Base-by-base conservation (phyloP, 2,888 invertebrate species). In the Thera obeliscata region DNA sequence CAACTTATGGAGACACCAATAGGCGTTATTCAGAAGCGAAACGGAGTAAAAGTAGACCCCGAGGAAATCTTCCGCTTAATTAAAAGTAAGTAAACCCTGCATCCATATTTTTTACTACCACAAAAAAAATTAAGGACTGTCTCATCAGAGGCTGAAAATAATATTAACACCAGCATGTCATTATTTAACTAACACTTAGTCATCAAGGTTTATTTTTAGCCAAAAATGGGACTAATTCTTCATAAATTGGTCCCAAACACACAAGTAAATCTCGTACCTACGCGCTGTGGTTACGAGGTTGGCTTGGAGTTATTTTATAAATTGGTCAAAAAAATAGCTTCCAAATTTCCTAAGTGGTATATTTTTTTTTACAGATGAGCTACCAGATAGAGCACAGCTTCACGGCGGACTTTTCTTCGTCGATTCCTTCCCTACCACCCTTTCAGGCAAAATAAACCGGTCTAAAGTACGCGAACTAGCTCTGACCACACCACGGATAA, bases 381-480 rank as follows among this genome's bases (percentile, higher is more conserved):
- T 85, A 64, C 80, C 81, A 6, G 78, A 79, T 33, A 71, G 76
- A 33, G 82, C 82, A 57, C 79, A 75, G 63, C 70, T 86, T 46
- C 78, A 74, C 55, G 82, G 82, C 43, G 86, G 81, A 35, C 61
- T 82, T 48, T 84, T 86, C 76, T 85, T 78, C 76, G 66, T 84
- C 57, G 83, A 85, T 49, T 69, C 74, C 7, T 75, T 85, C 35
- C 85, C 85, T 2, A 64, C 76, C 43, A 83, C 83, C 41, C 77
- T 83, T 4, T 82, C 84, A 5, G 84, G 84, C 22, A 86, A 86
- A 78, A 49, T 86, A n/a, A 78, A 86, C 68, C 74, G 85, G 56
- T 64, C 73, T 1, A 81, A 78, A 71, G 73, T 83, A 33, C 78
- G 71, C 66, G 81, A 84, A 36, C 74, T 84, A 49, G 82, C 85